Evolutionary conservation across 1,140 invertebrate species (phyloP).

Genomic region (Samia ricini): DNA sequence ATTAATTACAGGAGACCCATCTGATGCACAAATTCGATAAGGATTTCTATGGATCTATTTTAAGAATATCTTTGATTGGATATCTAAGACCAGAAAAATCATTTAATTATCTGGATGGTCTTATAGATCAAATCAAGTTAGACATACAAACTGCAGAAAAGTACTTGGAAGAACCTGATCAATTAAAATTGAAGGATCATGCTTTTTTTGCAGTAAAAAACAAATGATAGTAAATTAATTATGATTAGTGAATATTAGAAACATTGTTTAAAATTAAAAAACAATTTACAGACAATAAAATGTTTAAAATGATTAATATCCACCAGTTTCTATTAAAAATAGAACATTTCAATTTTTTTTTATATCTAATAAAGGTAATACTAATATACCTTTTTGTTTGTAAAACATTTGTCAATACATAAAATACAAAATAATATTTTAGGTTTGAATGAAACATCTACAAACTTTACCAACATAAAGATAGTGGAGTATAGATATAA

Average conservation of each 20-base stretch:
- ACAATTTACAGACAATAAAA: too few relatives aligned
- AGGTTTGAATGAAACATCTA: too few relatives aligned
- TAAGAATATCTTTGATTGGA: constrained; percentile 89
- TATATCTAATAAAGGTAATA: too few relatives aligned
- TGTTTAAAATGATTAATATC: too few relatives aligned
- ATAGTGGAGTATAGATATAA: too few relatives aligned
- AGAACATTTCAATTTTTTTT: too few relatives aligned
- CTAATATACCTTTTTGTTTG: too few relatives aligned
- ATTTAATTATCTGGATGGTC: constrained; percentile 87
- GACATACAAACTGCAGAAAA: constrained; percentile 85
- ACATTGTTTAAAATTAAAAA: too few relatives aligned
- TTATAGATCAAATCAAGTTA: constrained; percentile 86
- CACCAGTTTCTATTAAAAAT: too few relatives aligned
- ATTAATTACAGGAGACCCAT: constrained; percentile 90
- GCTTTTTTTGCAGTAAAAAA: constrained; percentile 3
- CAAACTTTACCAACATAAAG: too few relatives aligned
- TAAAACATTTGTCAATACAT: too few relatives aligned
- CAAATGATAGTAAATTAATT: neutral
- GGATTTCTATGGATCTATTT: constrained; percentile 91
- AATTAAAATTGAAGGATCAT: constrained; percentile 18
- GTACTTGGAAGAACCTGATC: constrained; percentile 71
- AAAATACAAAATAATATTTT: too few relatives aligned
- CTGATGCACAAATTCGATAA: constrained; percentile 89
- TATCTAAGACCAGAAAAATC: constrained; percentile 91
- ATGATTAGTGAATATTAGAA: neutral